Percentiles rank a stretch among this genome's conserved stretches.
These are phyloP conservation scores for Lepidotrigona ventralis DNA, from an alignment of 1,140 invertebrate genomes.

Conservation along the genomic window DNA sequence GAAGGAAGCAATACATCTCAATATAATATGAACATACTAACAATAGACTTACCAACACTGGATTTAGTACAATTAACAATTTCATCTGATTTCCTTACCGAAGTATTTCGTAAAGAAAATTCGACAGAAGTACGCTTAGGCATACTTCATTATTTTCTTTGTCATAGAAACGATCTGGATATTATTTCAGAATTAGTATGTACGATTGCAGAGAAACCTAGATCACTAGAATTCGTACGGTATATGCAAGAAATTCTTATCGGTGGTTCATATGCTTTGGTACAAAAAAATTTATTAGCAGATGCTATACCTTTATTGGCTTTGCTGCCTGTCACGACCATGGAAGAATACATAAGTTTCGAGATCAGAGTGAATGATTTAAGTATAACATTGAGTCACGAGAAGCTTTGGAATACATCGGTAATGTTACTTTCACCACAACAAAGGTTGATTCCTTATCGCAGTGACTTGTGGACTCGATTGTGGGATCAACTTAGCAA, in stretches of 20 bases:
- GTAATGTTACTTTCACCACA: constrained; percentile 91
- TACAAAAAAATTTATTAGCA: constrained; percentile 85
- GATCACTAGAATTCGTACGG: constrained; percentile 80
- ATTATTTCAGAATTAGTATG: constrained; percentile 83
- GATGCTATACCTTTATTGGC: constrained; percentile 85
- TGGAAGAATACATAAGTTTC: constrained; percentile 78
- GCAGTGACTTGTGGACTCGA: constrained; percentile 90
- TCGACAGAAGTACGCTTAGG: constrained; percentile 86
- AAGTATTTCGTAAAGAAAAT: constrained; percentile 85
- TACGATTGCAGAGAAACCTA: constrained; percentile 79
- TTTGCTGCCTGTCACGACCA: constrained; percentile 86
- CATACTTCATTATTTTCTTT: constrained; percentile 89
- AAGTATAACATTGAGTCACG: constrained; percentile 82
- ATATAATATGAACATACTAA: constrained; percentile 62
- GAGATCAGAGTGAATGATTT: constrained; percentile 80
- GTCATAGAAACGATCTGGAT: constrained; percentile 87
- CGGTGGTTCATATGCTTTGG: constrained; percentile 85
- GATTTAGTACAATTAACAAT: constrained; percentile 85
- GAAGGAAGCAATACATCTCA: constrained; percentile 55
- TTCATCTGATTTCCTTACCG: constrained; percentile 83
- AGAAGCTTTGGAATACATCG: constrained; percentile 88
- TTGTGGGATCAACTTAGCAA: constrained; percentile 86
- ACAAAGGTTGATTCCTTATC: constrained; percentile 88
- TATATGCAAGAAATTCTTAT: constrained; percentile 90
- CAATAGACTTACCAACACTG: constrained; percentile 85